Conservation (phyloP, 2,797 vertebrate species). For the Centropyge bicolor region DNA sequence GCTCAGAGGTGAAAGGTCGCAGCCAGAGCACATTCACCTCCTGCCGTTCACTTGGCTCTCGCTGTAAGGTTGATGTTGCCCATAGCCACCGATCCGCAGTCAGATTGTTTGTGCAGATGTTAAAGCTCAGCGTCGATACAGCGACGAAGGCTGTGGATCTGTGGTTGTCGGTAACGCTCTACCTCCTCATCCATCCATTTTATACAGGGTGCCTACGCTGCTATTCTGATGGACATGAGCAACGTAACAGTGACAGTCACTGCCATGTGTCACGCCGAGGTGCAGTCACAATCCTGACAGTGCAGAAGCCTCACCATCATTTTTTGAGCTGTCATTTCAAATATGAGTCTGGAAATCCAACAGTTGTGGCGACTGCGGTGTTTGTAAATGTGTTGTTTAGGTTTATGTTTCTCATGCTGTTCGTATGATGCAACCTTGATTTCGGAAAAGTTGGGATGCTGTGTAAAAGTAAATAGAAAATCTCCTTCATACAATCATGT, state of each 20-base stretch:
- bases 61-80: constrained; percentile 60
- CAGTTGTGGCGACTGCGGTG: constrained; percentile 55
- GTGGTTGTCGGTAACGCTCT: constrained; percentile 68
- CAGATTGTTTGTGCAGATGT: constrained; percentile 40
- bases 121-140: constrained; percentile 3
- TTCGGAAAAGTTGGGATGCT: too few species aligned
- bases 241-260: constrained; percentile 57
- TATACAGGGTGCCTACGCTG: constrained; percentile 71
- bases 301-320: constrained; percentile 59
- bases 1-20: constrained; percentile 56
- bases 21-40: constrained; percentile 54
- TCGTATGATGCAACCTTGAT: constrained; percentile 33
- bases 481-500: too few species aligned
- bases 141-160: constrained; percentile 47
- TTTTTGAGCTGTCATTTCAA: constrained; percentile 71
- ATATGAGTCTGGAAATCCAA: constrained; percentile 65
- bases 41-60: constrained; percentile 59
- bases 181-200: constrained; percentile 65
- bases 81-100: constrained; percentile 68
- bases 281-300: constrained; percentile 63
- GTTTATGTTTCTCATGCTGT: constrained; percentile 55
- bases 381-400: constrained; percentile 67
- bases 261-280: constrained; percentile 61
- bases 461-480: too few species aligned
- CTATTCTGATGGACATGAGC: constrained; percentile 62